These are phyloP conservation scores for Meandrusa payeni DNA, from an alignment of 2,888 invertebrate genomes.

Conservation along the genomic window DNA sequence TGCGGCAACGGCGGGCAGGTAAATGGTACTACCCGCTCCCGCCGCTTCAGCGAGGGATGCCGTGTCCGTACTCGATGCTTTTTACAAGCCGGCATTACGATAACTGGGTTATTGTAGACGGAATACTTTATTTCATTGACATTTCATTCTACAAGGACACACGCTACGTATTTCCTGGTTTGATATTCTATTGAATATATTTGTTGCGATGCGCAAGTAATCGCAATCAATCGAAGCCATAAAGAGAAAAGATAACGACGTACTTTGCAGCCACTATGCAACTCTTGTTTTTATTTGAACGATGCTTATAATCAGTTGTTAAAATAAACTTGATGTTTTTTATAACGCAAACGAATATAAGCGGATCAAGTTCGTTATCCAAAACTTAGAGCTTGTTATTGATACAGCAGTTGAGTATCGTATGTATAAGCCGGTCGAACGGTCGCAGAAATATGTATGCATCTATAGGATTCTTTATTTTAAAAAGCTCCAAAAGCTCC, in stretches of 20 bases:
- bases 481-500: constrained; percentile 15
- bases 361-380: constrained; percentile 24
- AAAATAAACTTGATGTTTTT: constrained; percentile 14
- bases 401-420: constrained; percentile 46
- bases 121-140: constrained; percentile 77
- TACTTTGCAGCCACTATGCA: too few relatives aligned
- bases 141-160: constrained; percentile 67
- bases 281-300: constrained; percentile 22
- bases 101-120: constrained; percentile 73
- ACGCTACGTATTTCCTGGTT: constrained; percentile 46
- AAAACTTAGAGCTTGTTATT: constrained; percentile 40
- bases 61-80: constrained; percentile 59
- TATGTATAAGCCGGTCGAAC: constrained; percentile 31
- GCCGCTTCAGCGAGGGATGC: constrained; percentile 41
- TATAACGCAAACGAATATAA: constrained; percentile 26
- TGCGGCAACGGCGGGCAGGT: constrained; percentile 68
- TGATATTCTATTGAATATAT: constrained; percentile 23
- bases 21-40: constrained; percentile 51
- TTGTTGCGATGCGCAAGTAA: too few relatives aligned
- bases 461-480: neutral
- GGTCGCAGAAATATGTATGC: neutral
- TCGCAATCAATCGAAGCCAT: too few relatives aligned
- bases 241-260: too few relatives aligned
- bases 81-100: constrained; percentile 63
- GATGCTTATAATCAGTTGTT: neutral